Evolutionary conservation across 2,113 vertebrate species (phyloP).

Genomic region (Dicaeum eximium): DNA sequence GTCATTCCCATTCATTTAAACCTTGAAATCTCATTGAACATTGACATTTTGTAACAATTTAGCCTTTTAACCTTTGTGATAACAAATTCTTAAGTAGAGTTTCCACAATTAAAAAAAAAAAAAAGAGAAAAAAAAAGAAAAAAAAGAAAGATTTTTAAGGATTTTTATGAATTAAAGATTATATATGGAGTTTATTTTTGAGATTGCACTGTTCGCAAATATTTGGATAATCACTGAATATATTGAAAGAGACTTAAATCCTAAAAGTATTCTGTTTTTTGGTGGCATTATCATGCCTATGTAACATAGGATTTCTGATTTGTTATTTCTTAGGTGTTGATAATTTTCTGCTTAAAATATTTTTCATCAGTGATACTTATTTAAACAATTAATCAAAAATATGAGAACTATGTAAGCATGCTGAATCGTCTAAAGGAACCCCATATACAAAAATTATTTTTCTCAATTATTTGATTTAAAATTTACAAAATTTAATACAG

Average conservation of each 20-base stretch:
- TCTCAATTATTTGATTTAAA: not conserved
- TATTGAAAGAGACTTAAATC: not conserved
- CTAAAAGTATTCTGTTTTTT: not conserved
- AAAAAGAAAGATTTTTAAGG: not conserved
- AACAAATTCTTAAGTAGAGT: not conserved
- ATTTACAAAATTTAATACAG: not conserved
- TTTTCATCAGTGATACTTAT: not conserved
- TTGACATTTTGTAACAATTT: not conserved
- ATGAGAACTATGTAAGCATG: not conserved
- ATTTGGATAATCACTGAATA: not conserved
- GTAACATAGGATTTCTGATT: not conserved
- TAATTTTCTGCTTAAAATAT: not conserved
- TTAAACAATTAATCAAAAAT: not conserved
- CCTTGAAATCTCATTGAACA: not conserved
- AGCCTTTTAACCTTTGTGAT: not conserved
- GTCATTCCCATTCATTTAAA: not conserved
- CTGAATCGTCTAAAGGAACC: not conserved
- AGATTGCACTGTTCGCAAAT: rapidly evolving
- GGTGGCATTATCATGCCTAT: not conserved
- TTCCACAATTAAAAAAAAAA: not conserved
- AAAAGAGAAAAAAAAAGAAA: not conserved
- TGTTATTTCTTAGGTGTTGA: not conserved
- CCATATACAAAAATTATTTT: not conserved
- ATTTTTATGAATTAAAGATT: not conserved
- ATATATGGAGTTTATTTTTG: not conserved